Percentiles rank a stretch among this genome's conserved stretches.
Evolutionary conservation across 92 coral and sea anemone species (phyloP).

Genomic region (Palythoa grandiflora): DNA sequence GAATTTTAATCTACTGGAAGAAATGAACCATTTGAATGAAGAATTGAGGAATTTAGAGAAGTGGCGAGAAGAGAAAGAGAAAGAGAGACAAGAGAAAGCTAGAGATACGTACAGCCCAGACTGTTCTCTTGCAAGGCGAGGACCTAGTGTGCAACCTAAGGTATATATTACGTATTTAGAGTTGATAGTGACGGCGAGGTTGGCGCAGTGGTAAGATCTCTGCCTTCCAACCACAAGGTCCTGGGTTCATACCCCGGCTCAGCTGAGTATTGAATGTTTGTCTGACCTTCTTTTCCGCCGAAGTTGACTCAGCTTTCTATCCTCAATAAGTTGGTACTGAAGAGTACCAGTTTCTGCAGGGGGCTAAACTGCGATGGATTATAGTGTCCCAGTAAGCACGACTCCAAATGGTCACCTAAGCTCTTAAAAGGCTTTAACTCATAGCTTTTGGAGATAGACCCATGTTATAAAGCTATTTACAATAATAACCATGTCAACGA

Average conservation of each 20-base stretch:
- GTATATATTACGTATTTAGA: background rate
- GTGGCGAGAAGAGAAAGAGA: background rate
- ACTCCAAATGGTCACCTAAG: too few relatives aligned
- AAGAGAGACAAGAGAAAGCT: background rate
- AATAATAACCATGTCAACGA: too few relatives aligned
- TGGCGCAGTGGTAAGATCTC: background rate
- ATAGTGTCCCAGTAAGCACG: too few relatives aligned
- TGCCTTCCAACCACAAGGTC: background rate
- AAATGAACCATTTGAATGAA: background rate
- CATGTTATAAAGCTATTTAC: too few relatives aligned
- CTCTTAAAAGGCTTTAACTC: too few relatives aligned
- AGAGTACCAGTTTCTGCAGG: too few relatives aligned
- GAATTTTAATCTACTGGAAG: background rate
- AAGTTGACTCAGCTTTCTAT: too few relatives aligned
- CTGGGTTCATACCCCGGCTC: too few relatives aligned
- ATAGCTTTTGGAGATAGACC: too few relatives aligned
- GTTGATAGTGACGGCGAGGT: background rate
- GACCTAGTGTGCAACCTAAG: background rate
- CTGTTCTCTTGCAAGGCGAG: background rate
- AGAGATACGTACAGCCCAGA: background rate
- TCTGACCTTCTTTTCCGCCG: background rate
- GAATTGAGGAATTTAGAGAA: conserved; percentile 8
- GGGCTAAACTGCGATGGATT: too few relatives aligned
- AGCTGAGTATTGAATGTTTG: background rate
- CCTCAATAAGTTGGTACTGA: too few relatives aligned